phyloP scores from a whole-genome alignment of 1,140 invertebrate species.

The Uloborus diversus region DNA sequence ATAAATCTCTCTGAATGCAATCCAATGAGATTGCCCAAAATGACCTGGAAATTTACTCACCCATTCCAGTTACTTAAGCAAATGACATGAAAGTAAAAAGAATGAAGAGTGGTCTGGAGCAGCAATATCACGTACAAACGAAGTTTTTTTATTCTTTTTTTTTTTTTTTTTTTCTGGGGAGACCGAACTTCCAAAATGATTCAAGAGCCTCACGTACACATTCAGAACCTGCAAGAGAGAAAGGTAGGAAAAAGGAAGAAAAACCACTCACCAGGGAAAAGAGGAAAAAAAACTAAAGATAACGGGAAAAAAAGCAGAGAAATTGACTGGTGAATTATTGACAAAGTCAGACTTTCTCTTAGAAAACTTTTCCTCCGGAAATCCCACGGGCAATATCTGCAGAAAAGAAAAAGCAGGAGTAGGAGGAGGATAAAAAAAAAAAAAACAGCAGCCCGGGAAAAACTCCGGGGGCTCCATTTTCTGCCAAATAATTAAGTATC shows the following conservation, averaged over 20 bases:
- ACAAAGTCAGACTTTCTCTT: constrained; percentile 51
- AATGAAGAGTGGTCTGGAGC: neutral
- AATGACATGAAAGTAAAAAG: constrained; percentile 17
- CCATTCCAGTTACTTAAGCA: constrained; percentile 49
- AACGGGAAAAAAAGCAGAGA: constrained; percentile 4
- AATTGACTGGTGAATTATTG: constrained; percentile 56
- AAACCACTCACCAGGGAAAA: constrained; percentile 6
- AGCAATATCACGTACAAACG: constrained; percentile 38
- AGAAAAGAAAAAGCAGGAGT: constrained; percentile 22
- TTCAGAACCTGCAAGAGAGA: constrained; percentile 31
- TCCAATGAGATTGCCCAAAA: constrained; percentile 15
- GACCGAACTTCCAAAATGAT: constrained; percentile 18
- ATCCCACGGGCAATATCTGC: constrained; percentile 47
- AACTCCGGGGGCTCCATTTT: constrained; percentile 52
- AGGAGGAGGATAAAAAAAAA: neutral
- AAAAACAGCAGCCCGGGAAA: constrained; percentile 11
- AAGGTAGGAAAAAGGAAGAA: constrained; percentile 19
- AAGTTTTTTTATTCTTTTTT: neutral
- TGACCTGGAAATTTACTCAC: constrained; percentile 1
- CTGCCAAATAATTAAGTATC: constrained; percentile 56
- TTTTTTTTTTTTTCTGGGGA: neutral
- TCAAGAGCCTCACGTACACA: constrained; percentile 37
- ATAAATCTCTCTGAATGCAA: constrained; percentile 32
- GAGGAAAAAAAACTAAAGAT: neutral
- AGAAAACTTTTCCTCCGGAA: constrained; percentile 45